phyloP scores from a whole-genome alignment of 2,113 vertebrate species.

The Myanophis thanlyinensis region DNA sequence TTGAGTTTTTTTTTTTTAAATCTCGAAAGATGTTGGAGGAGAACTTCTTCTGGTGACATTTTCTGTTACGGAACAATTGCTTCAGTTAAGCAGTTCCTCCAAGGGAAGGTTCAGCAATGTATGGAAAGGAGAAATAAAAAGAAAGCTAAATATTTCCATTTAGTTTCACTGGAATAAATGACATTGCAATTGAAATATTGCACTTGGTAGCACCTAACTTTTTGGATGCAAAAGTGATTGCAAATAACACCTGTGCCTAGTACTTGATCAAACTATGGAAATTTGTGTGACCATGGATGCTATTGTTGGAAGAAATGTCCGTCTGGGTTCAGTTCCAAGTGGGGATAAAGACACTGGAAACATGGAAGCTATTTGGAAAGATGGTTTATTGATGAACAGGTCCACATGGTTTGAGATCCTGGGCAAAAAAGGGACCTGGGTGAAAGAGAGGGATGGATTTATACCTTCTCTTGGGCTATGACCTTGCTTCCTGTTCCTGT shows the following conservation, averaged over 20 bases:
- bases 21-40: background rate
- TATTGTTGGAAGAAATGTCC: too few relatives aligned
- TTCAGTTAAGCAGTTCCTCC: constrained; percentile 25
- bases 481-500: too few relatives aligned
- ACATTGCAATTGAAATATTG: constrained; percentile 11
- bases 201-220: background rate
- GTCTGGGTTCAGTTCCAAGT: too few relatives aligned
- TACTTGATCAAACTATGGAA: background rate
- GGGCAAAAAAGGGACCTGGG: too few relatives aligned
- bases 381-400: too few relatives aligned
- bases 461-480: too few relatives aligned
- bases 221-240: background rate
- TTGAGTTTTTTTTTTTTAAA: background rate
- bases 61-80: background rate
- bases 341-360: too few relatives aligned
- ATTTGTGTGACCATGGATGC: constrained; percentile 10
- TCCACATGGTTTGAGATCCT: too few relatives aligned
- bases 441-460: too few relatives aligned
- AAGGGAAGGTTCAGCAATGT: constrained; percentile 38
- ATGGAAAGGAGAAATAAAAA: constrained; percentile 27
- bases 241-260: background rate
- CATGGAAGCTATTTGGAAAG: too few relatives aligned
- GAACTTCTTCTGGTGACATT: background rate
- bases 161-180: constrained; percentile 43
- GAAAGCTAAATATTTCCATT: background rate